Evolutionary conservation across 1,140 invertebrate species (phyloP).

Genomic region (Megalonaias nervosa): DNA sequence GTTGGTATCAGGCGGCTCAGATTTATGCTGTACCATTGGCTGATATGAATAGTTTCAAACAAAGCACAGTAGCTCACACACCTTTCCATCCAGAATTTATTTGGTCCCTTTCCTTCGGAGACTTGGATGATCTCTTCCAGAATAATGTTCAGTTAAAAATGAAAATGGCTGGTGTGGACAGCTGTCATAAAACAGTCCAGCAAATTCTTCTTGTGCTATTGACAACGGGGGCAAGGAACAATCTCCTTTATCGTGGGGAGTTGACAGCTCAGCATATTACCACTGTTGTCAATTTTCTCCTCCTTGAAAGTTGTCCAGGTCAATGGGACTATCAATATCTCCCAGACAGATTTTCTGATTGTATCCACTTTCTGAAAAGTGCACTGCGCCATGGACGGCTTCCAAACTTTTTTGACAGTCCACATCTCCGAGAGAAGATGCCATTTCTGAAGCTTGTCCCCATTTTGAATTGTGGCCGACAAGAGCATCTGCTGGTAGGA

Average conservation of each 20-base stretch:
- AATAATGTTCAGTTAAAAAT: slow-evolving; percentile 37
- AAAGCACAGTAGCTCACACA: slow-evolving; percentile 14
- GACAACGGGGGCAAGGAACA: slow-evolving; percentile 38
- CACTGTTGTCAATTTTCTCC: slow-evolving; percentile 53
- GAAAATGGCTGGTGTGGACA: slow-evolving; percentile 26
- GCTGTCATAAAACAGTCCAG: slow-evolving; percentile 51
- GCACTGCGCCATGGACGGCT: slow-evolving; percentile 49
- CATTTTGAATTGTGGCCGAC: slow-evolving; percentile 41
- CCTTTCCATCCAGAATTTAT: slow-evolving; percentile 34
- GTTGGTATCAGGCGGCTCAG: slow-evolving; percentile 40
- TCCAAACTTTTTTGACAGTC: slow-evolving; percentile 60
- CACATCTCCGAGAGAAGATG: slow-evolving; percentile 53
- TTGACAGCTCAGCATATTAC: slow-evolving; percentile 45
- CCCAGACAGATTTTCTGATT: slow-evolving; percentile 56
- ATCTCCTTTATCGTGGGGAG: slow-evolving; percentile 50
- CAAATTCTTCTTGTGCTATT: slow-evolving; percentile 57
- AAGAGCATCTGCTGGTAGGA: slow-evolving; percentile 54
- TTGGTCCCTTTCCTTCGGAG: slow-evolving; percentile 48
- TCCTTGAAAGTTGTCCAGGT: slow-evolving; percentile 51
- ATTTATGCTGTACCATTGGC: slow-evolving; percentile 19
- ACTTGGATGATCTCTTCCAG: slow-evolving; percentile 44
- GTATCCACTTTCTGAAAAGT: slow-evolving; percentile 51
- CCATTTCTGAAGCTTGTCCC: slow-evolving; percentile 43
- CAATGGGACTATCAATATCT: slow-evolving; percentile 53
- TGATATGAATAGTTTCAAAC: slow-evolving; percentile 17